Base-by-base conservation (phyloP, 92 coral and sea anemone genomes). In the Virgularia gustaviana region DNA sequence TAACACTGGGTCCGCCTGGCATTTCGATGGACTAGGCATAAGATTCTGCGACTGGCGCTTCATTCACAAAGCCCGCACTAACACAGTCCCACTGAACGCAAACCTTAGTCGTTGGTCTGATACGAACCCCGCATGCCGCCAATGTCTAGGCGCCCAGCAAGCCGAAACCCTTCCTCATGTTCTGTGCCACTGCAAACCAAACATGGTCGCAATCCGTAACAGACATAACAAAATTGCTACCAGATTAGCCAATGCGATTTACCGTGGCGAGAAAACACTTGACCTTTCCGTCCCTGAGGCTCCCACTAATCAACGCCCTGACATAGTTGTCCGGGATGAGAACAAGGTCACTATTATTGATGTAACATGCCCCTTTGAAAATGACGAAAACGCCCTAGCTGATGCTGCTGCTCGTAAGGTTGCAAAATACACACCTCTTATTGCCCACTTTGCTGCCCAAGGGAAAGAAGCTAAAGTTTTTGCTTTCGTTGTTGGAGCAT, bases 1-100 rank as follows among this genome's bases (percentile, higher is more conserved):
- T 20, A 35, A 18, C 34, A 33, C 39, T 6, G 32, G 49, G 15
- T 27, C 63, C 49, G 30, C 43, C 49, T 72, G 77, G 77, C 12
- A 19, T 19, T 41, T 34, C 38, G 49, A 54, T 34, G 77, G 77
- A 3, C 6, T 52, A 7, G 64, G 64, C 5, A 27, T 72, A n/a
- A 64, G 77, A 13, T 72, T 72, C 18, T 54, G 64, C 12, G 77
- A 72, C 49, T 72, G 77, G 77, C 20, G 77, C 0, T 72, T 72
- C 75, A 38, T 79, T 85, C 61, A 78, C 82, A 37, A 73, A 49
- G n/a, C 84, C 72, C 12, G 73, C 41, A 57, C 81, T 64, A 36
- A 70, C 83, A 22, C 65, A 43, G 19, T 75, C 20, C 58, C 68
- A 57, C 35, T 36, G 9, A 47, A 84, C 77, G 57, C 77, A 71